Conservation (phyloP, 1,140 invertebrate genomes). For the Phenacoccus solenopsis region DNA sequence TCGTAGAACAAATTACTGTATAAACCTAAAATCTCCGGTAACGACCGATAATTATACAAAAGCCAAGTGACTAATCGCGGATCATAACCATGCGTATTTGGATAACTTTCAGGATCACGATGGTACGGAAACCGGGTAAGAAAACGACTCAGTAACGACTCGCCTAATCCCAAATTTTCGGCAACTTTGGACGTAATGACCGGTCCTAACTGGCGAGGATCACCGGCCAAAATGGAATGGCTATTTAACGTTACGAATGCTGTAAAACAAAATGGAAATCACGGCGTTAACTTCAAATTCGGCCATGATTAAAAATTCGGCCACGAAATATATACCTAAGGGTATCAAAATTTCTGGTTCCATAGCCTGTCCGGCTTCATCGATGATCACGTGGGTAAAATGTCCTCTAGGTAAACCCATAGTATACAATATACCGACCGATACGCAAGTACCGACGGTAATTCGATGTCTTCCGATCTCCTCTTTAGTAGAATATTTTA, state of each 20-base stretch:
- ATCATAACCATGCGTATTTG: conserved; percentile 46
- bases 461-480: conserved; percentile 57
- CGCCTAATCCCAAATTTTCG: conserved; percentile 44
- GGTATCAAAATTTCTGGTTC: conserved; percentile 79
- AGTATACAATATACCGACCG: conserved; percentile 52
- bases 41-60: conserved; percentile 61
- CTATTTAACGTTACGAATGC: conserved; percentile 31
- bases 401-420: conserved; percentile 53
- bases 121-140: conserved; percentile 28
- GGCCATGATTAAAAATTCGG: not conserved
- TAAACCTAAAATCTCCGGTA: conserved; percentile 58
- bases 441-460: conserved; percentile 63
- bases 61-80: conserved; percentile 55
- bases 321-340: conserved; percentile 36
- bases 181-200: conserved; percentile 55
- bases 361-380: conserved; percentile 81
- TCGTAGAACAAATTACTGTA: conserved; percentile 76
- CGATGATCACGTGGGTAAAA: conserved; percentile 77
- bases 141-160: conserved; percentile 31
- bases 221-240: conserved; percentile 73
- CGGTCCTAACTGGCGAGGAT: conserved; percentile 85
- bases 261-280: not conserved
- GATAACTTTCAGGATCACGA: conserved; percentile 31
- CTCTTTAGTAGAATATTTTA: conserved; percentile 20
- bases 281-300: no score